Base-by-base conservation (phyloP, 2,888 invertebrate species). In the Atrina japonica region DNA sequence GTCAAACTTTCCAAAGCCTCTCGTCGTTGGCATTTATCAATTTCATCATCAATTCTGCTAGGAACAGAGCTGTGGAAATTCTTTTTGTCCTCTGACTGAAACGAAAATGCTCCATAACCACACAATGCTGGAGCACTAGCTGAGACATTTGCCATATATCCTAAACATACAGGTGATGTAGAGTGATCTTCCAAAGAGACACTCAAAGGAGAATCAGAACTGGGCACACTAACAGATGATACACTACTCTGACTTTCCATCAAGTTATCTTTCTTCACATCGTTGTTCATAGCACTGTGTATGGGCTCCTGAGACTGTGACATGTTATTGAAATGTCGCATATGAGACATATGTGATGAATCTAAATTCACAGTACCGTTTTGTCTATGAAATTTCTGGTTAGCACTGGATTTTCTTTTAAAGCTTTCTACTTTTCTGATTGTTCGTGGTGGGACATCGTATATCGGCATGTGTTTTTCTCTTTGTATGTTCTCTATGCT, bases 381-480 rank as follows among this genome's bases (percentile, higher is more conserved):
- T 43, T 59, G 59, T 43, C 27, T 52, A 6, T 52, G 52, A 52
- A 23, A 52, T 14, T 52, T 23, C 16, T 52, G 52, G 21, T 50
- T 49, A 23, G 50, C 40, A 43, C 52, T 53, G 1, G 53, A 29
- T 52, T 63, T 64, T 16, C 64, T 35, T 45, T 67, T 72, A 47
- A 58, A 65, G 29, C 30, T 65, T 11, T 82, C 80, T 25, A 86
- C 80, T 77, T 81, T 86, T 29, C 84, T 63, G 9, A 80, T 73
- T 18, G 78, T 75, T 43, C 82, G 80, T 14, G 86, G 86, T 35
- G 86, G 86, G 16, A 86, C 77, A 74, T 88, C 88, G 81, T 86
- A 88, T 27, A 84, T 78, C 30, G 84, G 81, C 77, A 84, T 80
- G 35, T 83, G 71, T 3, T 83, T 75, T 40, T 82, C 78, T 45